phyloP scores from a whole-genome alignment of 2,113 vertebrate genomes.

The Egretta garzetta region DNA sequence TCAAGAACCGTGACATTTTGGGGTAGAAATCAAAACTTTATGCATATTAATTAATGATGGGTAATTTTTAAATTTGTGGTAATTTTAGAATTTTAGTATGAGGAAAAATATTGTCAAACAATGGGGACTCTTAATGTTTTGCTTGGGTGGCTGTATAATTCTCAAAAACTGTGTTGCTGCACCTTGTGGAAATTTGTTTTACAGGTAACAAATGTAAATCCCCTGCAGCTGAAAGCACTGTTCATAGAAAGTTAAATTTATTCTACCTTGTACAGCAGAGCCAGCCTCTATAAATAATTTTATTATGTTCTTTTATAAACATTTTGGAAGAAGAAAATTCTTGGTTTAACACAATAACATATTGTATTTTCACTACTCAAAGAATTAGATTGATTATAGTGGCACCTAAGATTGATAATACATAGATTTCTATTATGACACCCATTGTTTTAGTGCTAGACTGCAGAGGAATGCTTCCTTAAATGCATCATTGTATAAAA shows the following conservation, averaged over 20 bases:
- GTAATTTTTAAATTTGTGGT: neutral
- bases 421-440: conserved; percentile 88
- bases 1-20: neutral
- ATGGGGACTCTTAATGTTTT: neutral
- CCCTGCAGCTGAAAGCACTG: conserved; percentile 12
- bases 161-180: neutral
- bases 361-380: conserved; percentile 76
- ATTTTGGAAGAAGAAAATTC: conserved; percentile 74
- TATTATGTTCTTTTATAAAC: conserved; percentile 72
- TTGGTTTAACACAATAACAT: conserved; percentile 82
- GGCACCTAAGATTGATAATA: conserved; percentile 87
- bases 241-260: conserved; percentile 71
- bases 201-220: conserved; percentile 63
- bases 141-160: conserved; percentile 1
- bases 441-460: conserved; percentile 88
- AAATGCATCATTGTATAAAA: conserved; percentile 95
- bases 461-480: conserved; percentile 84
- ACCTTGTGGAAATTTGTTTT: neutral
- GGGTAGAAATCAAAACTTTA: neutral
- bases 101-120: neutral
- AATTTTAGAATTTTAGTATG: neutral
- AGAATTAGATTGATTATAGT: conserved; percentile 89
- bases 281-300: conserved; percentile 74
- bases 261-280: conserved; percentile 14
- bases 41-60: neutral